These are phyloP conservation scores for Poecilia latipinna DNA, from an alignment of 2,113 vertebrate species.

Conservation along the genomic window DNA sequence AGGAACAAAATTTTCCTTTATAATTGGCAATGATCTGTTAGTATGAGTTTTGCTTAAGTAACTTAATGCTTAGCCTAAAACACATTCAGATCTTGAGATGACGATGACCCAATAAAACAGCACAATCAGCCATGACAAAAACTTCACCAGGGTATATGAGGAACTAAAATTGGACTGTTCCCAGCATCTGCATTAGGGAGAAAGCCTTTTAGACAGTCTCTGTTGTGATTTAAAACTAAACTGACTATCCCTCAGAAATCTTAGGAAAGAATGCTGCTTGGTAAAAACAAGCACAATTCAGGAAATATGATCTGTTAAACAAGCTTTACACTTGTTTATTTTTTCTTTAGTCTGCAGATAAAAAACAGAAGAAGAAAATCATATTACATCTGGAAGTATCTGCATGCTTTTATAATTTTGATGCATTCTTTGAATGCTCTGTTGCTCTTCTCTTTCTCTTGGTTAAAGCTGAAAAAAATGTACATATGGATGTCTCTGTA, in stretches of 20 bases:
- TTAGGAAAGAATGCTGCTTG: background rate
- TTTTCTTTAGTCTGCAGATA: background rate
- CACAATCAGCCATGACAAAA: conserved; percentile 20
- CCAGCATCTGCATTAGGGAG: conserved; percentile 10
- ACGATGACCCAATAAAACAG: conserved; percentile 42
- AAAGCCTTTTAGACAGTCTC: conserved; percentile 7
- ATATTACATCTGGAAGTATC: background rate
- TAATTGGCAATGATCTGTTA: conserved; percentile 40
- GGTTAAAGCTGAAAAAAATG: background rate
- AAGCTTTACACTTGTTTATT: background rate
- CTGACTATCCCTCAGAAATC: background rate
- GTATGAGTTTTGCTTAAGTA: conserved; percentile 19
- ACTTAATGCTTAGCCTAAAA: conserved; percentile 31
- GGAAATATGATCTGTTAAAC: background rate
- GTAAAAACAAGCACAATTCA: background rate
- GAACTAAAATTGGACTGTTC: background rate
- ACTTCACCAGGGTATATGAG: conserved; percentile 6
- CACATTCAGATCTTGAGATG: conserved; percentile 29
- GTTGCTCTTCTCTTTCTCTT: background rate
- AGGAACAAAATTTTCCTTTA: conserved; percentile 17
- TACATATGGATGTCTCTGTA: background rate
- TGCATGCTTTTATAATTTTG: background rate
- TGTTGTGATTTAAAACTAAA: conserved; percentile 18
- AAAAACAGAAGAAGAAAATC: background rate
- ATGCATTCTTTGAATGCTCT: too few relatives aligned